These are phyloP conservation scores for Mythimna loreyi DNA, from an alignment of 2,888 invertebrate species.

Conservation along the genomic window DNA sequence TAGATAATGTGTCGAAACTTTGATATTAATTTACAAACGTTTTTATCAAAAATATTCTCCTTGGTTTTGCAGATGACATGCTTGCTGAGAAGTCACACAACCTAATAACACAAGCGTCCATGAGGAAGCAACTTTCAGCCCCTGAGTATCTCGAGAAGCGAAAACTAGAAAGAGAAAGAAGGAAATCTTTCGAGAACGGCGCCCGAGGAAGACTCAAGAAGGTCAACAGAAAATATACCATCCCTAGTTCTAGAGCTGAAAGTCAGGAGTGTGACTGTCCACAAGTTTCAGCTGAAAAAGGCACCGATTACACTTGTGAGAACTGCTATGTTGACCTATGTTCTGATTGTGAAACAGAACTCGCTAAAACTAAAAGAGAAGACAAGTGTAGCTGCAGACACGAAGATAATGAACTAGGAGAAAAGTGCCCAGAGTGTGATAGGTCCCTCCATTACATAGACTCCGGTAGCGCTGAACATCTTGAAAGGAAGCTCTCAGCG, in stretches of 20 bases:
- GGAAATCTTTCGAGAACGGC: slow-evolving; percentile 92
- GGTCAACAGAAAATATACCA: slow-evolving; percentile 85
- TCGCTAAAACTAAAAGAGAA: slow-evolving; percentile 76
- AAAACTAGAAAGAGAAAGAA: slow-evolving; percentile 93
- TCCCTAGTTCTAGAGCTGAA: slow-evolving; percentile 75
- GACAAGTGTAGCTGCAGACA: slow-evolving; percentile 79
- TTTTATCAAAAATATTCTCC: neutral
- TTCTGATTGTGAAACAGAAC: slow-evolving; percentile 85
- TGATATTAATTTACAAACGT: neutral
- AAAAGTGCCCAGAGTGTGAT: slow-evolving; percentile 86
- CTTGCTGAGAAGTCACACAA: slow-evolving; percentile 91
- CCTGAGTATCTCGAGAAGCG: slow-evolving; percentile 97
- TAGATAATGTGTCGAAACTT: too few relatives aligned
- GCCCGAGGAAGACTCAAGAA: slow-evolving; percentile 91
- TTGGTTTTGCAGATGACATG: slow-evolving; percentile 90
- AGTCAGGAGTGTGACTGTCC: slow-evolving; percentile 82
- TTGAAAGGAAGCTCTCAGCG: slow-evolving; percentile 79
- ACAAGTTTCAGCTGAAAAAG: slow-evolving; percentile 84
- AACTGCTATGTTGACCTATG: slow-evolving; percentile 85
- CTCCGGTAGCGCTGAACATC: slow-evolving; percentile 82
- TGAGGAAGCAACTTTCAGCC: slow-evolving; percentile 95
- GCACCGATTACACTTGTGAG: slow-evolving; percentile 86
- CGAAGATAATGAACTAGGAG: slow-evolving; percentile 73
- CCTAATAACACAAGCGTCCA: slow-evolving; percentile 90
- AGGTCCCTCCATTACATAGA: slow-evolving; percentile 85